Conservation (phyloP, 2,797 vertebrate species). For the Hapalemur alaotrensis region DNA sequence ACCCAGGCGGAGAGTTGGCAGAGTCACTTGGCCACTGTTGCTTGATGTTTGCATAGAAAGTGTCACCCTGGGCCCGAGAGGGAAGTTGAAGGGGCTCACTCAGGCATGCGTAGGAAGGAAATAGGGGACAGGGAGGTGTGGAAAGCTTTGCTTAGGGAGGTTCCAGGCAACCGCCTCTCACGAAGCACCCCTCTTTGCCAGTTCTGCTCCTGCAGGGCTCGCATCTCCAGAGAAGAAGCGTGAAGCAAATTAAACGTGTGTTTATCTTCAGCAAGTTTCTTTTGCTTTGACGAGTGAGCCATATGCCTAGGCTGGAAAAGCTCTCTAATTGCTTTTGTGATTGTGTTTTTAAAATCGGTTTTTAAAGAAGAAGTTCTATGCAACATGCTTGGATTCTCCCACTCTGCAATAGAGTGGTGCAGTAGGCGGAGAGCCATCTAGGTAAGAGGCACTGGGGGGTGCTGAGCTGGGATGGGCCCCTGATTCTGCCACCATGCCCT, state of each 20-base stretch:
- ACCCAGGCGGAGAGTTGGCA: not conserved
- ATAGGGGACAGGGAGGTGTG: constrained; percentile 8
- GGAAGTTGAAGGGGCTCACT: not conserved
- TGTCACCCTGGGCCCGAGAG: not conserved
- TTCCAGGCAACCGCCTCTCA: not conserved
- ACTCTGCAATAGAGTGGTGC: accelerated
- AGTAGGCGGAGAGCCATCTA: not conserved
- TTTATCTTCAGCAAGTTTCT: not conserved
- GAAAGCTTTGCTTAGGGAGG: not conserved
- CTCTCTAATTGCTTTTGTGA: not conserved
- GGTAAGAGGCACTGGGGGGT: not conserved
- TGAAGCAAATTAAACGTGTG: not conserved
- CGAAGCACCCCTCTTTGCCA: not conserved
- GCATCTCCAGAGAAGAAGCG: not conserved
- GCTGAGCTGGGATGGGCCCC: not conserved
- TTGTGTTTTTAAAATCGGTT: not conserved
- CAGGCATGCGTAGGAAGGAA: constrained; percentile 58
- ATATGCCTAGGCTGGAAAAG: not conserved
- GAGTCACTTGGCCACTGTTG: not conserved
- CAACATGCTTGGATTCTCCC: not conserved
- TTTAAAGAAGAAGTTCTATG: not conserved
- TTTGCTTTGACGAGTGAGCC: constrained; percentile 1
- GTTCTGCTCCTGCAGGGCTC: not conserved
- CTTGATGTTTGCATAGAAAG: constrained; percentile 29
- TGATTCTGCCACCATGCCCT: not conserved